These are phyloP conservation scores for Tipula confusa DNA, from an alignment of 2,888 invertebrate genomes.

Conservation along the genomic window DNA sequence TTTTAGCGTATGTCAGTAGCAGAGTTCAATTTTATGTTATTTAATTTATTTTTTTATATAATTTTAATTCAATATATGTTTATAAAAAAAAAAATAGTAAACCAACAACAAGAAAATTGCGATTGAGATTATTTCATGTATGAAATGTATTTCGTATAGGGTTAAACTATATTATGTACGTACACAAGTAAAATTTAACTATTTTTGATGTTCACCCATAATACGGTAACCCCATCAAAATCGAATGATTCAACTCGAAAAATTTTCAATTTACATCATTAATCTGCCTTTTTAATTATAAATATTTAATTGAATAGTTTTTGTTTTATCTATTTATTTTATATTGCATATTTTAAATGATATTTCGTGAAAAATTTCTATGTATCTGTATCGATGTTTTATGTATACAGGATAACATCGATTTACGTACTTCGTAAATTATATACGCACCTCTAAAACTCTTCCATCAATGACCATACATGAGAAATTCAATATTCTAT, in stretches of 20 bases:
- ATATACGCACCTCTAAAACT: too few species aligned
- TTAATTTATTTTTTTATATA: neutral
- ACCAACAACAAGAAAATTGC: neutral
- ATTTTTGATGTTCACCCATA: neutral
- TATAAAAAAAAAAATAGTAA: neutral
- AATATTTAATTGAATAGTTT: neutral
- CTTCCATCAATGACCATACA: too few species aligned
- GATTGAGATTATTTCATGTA: neutral
- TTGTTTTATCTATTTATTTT: neutral
- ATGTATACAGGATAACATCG: too few species aligned
- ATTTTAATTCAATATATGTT: neutral
- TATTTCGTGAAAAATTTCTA: neutral
- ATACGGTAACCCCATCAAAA: neutral
- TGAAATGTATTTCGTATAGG: neutral
- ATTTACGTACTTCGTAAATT: too few species aligned
- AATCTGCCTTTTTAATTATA: neutral
- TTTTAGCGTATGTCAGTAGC: constrained; percentile 20
- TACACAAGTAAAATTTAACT: neutral
- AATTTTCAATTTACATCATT: neutral
- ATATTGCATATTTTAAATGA: neutral
- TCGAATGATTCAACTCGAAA: neutral
- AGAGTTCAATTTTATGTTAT: constrained; percentile 20
- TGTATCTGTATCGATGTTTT: too few species aligned
- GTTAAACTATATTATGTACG: neutral
- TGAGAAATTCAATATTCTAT: too few species aligned